Percentiles rank a stretch among this genome's conserved stretches.
These are phyloP conservation scores for Manis javanica DNA, from an alignment of 2,797 vertebrate genomes.

Conservation along the genomic window DNA sequence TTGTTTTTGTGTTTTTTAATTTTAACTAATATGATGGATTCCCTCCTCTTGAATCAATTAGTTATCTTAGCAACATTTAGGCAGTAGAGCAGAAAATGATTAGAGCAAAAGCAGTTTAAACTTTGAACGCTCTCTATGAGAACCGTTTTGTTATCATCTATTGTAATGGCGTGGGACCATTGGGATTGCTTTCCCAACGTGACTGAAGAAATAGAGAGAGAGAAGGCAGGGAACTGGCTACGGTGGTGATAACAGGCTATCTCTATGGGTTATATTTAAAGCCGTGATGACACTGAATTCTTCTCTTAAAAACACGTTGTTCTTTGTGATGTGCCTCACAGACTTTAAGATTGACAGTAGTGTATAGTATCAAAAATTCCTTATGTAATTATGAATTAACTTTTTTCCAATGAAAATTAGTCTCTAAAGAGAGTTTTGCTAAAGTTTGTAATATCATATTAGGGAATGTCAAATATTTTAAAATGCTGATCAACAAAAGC, in stretches of 20 bases:
- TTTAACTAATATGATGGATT: background rate
- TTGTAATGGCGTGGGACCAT: slow-evolving; percentile 46
- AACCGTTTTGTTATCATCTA: slow-evolving; percentile 55
- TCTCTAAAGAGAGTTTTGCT: background rate
- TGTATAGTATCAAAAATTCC: background rate
- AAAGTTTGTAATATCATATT: background rate
- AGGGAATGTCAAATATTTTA: slow-evolving; percentile 25
- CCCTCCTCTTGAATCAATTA: background rate
- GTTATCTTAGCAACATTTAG: background rate
- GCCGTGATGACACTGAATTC: slow-evolving; percentile 61
- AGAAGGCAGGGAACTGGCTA: slow-evolving; percentile 52
- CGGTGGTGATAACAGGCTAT: slow-evolving; percentile 68
- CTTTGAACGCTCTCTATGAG: background rate
- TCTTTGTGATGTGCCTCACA: background rate
- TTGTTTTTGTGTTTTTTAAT: background rate
- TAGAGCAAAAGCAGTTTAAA: slow-evolving; percentile 34
- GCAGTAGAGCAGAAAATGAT: background rate
- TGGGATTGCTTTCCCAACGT: slow-evolving; percentile 66
- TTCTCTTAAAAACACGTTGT: slow-evolving; percentile 62
- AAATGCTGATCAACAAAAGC: background rate
- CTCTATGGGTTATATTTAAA: slow-evolving; percentile 77
- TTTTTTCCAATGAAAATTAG: background rate
- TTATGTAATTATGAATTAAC: background rate
- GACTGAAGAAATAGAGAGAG: slow-evolving; percentile 72
- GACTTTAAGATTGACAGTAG: background rate